Base-by-base conservation (phyloP, 2,113 vertebrate species). In the Etheostoma spectabile region DNA sequence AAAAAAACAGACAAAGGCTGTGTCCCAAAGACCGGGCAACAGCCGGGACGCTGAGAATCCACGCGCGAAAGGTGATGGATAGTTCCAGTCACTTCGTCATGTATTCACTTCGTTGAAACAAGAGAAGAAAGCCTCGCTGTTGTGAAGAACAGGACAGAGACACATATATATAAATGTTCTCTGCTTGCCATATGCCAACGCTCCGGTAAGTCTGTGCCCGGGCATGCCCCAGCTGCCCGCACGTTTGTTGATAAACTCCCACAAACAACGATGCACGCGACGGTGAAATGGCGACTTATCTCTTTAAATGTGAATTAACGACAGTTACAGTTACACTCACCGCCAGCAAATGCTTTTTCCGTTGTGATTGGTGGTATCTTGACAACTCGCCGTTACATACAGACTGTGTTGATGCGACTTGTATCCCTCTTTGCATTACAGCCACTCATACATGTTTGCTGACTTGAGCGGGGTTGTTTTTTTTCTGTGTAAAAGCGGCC, bases 291-390 rank as follows among this genome's bases (percentile, higher is more conserved):
- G 18, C 33, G 18, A 6, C 3, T 12, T 19, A 5, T 48, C 27
- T 6, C 18, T 49, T 57, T 19, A 10, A 46, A 60, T 30, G 5
- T 3, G 16, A 30, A 56, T 0, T 69, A 49, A 21, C 33, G 22
- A 6, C 6, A 21, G 11, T 2, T 22, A 6, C 6, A 18, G 11
- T 2, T 21, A n/a, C 24, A 93, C 93, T 94, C 89, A 94, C 93
- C 93, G 93, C 93, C 91, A 88, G 82, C 30, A 68, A 84, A 90
- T 19, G 81, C 81, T 79, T 35, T 35, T 92, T 89, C 91, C 91
- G 90, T 91, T 55, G 87, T 74, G 77, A 79, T 75, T 42, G 93
- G 91, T 89, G 93, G 89, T 93, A 92, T 93, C 71, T 94, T 93
- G 92, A 90, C 85, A 74, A 75, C 55, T 80, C 48, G 70, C 46